Base-by-base conservation (phyloP, 2,888 invertebrate species). In the Eutolmus rufibarbis region DNA sequence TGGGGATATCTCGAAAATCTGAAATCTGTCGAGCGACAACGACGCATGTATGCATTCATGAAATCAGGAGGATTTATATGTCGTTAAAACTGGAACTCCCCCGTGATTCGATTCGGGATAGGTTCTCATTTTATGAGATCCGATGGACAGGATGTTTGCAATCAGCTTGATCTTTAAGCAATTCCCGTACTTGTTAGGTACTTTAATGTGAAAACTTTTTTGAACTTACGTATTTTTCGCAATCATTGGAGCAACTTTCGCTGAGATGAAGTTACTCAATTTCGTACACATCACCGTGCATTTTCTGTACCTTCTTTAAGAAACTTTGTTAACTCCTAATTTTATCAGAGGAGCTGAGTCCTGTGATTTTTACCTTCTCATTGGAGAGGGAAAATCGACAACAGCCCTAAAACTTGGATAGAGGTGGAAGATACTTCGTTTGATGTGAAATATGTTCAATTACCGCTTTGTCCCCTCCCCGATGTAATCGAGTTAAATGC, bases 251-350 rank as follows among this genome's bases (percentile, higher is more conserved):
- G 76, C 23, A 76, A 76, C 76, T 76, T 76, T 76, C n/a, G 34
- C 37, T 31, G 3, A 37, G 76, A 76, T 76, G 37, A 76, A 76
- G 34, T 76, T 76, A 34, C 37, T 76, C 66, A 76, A 37, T n/a
- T 76, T 76, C 8, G 9, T 66, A 66, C 66, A 66, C 8, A 19
- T 12, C 66, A 28, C 14, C 28, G 76, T 76, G 37, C 34, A 76
- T 76, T 76, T 74, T 8, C 57, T 57, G 57, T 57, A 57, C 57
- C 23, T 74, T 76, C 34, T 76, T 34, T 19, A 16, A 34, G 37
- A 76, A 76, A 76, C 76, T 76, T 76, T 37, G 76, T 76, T 76
- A 76, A 37, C 37, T 76, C 76, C 37, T 66, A 76, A 76, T 76
- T 76, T 76, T 34, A 76, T 76, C 34, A 37, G 76, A 76, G n/a